phyloP scores from a whole-genome alignment of 2,888 invertebrate genomes.

The Amphipoea oculea region DNA sequence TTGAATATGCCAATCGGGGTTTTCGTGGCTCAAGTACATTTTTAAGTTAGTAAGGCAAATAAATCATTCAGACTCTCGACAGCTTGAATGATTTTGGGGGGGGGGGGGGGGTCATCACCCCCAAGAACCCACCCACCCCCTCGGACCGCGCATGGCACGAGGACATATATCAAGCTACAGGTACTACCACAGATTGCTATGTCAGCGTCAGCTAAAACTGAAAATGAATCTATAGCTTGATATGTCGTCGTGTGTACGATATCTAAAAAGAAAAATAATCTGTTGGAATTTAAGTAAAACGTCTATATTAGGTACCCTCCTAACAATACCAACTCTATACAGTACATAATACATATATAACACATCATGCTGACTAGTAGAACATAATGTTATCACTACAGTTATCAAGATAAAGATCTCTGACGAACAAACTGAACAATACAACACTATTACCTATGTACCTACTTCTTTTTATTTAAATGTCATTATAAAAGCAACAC shows the following conservation, averaged over 20 bases:
- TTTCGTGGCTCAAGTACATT: no score
- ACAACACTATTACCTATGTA: background rate
- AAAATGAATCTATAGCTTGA: background rate
- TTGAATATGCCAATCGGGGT: no score
- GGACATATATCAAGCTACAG: no score
- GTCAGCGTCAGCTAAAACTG: background rate
- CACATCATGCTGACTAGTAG: conserved; percentile 6
- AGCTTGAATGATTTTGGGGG: no score
- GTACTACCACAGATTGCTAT: no score
- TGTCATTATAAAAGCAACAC: conserved; percentile 5
- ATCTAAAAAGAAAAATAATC: background rate
- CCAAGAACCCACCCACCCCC: no score
- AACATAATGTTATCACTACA: conserved; percentile 35
- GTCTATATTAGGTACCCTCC: background rate
- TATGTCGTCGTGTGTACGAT: no score
- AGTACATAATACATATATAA: background rate
- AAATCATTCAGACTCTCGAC: no score
- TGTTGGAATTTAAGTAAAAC: background rate
- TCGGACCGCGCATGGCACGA: no score
- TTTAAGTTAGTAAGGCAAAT: no score
- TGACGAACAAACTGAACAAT: conserved; percentile 47
- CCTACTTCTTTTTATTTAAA: background rate
- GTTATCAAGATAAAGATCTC: conserved; percentile 35
- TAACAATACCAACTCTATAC: background rate
- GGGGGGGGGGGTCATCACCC: no score